These are phyloP conservation scores for Chironomus tepperi DNA, from an alignment of 1,140 invertebrate species.

Conservation along the genomic window DNA sequence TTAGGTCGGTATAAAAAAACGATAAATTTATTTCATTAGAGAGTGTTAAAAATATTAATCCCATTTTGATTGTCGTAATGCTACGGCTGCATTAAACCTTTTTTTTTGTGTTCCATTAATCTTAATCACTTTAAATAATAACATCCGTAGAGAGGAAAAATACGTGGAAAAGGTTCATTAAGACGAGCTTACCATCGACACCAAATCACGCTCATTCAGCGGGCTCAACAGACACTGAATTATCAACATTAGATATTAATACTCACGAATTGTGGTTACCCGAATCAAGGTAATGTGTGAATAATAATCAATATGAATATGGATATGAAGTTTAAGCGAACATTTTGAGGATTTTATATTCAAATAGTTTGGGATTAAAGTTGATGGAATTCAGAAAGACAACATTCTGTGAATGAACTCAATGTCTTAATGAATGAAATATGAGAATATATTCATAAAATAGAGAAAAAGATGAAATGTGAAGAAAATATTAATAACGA, in stretches of 20 bases:
- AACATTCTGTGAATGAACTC: no score
- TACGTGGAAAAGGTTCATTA: slow-evolving; percentile 53
- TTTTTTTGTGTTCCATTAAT: slow-evolving; percentile 2
- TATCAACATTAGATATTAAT: slow-evolving; percentile 56
- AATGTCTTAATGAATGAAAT: no score
- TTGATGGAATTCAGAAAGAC: no score
- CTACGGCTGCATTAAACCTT: neutral
- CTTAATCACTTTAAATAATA: neutral
- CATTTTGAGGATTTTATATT: no score
- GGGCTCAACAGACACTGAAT: slow-evolving; percentile 69
- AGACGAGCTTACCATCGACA: slow-evolving; percentile 45
- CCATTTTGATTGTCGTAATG: neutral
- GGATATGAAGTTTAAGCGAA: no score
- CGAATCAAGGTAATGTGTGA: slow-evolving; percentile 48
- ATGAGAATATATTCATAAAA: no score
- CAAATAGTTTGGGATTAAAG: no score
- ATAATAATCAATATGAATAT: neutral
- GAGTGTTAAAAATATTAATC: neutral
- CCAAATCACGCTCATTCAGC: slow-evolving; percentile 61
- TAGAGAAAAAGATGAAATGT: no score
- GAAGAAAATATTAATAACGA: no score
- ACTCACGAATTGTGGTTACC: slow-evolving; percentile 72
- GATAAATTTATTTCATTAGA: neutral
- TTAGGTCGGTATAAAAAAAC: slow-evolving; percentile 43
- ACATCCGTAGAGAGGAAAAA: slow-evolving; percentile 46